Base-by-base conservation (phyloP, 2,888 invertebrate species). In the Platyscelio sp. region DNA sequence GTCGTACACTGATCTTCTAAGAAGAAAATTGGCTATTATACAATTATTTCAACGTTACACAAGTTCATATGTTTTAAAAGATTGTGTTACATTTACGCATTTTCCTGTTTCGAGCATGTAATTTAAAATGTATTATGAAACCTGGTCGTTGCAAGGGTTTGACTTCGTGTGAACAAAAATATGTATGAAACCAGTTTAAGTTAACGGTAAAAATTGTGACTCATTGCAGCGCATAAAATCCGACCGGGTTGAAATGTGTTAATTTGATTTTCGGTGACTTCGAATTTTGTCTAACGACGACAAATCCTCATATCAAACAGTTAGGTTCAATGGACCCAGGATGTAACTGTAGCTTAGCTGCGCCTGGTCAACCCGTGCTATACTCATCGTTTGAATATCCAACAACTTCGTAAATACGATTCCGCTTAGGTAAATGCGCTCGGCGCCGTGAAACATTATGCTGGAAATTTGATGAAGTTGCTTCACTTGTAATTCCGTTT, bases 261-360 rank as follows among this genome's bases (percentile, higher is more conserved):
- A 68, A 24, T 33, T 68, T 9, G 27, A 18, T 20, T 67, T 56
- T 18, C 58, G 40, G 43, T 15, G 24, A 24, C 18, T 26, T 49
- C 33, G 24, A 56, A 65, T 61, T 72, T 74, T 49, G 60, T 83
- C 85, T 88, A 89, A 61, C 81, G 70, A 46, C 70, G 87, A 74
- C 80, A 80, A 54, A 85, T 82, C 87, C 89, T 89, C 90, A 90
- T 90, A 85, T 83, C 86, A 78, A 85, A 92, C 91, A 91, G 91
- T 92, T 91, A 92, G 91, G 92, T 92, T 92, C 91, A 92, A 90
- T 83, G 92, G 87, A 90, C 91, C 88, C 87, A 82, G 86, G 83
- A 84, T 86, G 86, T 87, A 83, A 78, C 76, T 76, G 70, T 79
- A 67, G 67, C 65, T 72, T 24, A 24, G 22, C 63, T 43, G 70